These are phyloP conservation scores for Sphyrna mokarran DNA, from an alignment of 2,113 vertebrate genomes.

Conservation along the genomic window DNA sequence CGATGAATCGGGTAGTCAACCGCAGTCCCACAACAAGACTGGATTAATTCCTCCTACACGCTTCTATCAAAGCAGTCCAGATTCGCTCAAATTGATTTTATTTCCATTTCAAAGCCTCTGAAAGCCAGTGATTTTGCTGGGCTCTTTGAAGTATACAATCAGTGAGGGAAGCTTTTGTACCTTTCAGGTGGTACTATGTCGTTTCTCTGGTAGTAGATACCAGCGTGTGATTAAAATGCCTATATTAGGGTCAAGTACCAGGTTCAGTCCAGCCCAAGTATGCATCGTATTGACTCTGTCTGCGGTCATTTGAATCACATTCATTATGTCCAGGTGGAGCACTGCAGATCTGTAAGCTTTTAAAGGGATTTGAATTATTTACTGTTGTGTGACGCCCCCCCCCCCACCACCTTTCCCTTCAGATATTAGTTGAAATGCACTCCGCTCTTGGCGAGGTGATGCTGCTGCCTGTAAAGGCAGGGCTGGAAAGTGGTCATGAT, in stretches of 20 bases:
- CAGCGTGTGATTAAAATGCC: not conserved
- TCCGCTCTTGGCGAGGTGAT: not conserved
- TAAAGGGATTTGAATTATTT: not conserved
- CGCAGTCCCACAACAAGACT: not conserved
- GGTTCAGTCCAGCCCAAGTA: not conserved
- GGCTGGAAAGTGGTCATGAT: not conserved
- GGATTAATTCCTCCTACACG: conserved; percentile 29
- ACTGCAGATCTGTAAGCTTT: not conserved
- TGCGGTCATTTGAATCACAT: not conserved
- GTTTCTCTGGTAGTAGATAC: not conserved
- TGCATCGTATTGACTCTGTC: not conserved
- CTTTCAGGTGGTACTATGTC: not conserved
- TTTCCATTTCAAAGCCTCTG: conserved; percentile 34
- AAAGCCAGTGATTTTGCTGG: not conserved
- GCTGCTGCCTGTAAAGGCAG: not conserved
- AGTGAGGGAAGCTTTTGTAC: not conserved
- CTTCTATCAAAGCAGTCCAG: not conserved
- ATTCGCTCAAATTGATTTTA: conserved; percentile 33
- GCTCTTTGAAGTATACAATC: conserved; percentile 18
- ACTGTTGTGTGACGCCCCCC: not conserved
- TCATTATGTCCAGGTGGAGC: not conserved
- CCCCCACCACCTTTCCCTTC: no score
- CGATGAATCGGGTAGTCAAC: not conserved
- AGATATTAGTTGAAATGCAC: not conserved
- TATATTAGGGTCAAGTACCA: conserved; percentile 1